phyloP scores from a whole-genome alignment of 2,888 invertebrate species.

The Ephialtes manifestator region DNA sequence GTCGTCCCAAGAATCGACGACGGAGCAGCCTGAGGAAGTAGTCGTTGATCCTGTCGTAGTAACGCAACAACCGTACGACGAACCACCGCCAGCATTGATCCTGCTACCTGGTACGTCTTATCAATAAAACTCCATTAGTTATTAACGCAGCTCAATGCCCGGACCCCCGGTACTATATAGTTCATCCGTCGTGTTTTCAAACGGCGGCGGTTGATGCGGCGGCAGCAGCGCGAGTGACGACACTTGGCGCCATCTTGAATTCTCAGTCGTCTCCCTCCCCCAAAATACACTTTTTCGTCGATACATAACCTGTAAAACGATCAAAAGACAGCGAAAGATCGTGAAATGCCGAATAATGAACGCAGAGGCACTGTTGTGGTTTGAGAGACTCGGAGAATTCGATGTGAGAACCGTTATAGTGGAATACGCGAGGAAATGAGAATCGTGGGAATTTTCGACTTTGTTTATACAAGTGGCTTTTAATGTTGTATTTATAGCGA shows the following conservation, averaged over 20 bases:
- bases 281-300: slow-evolving; percentile 35
- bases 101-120: slow-evolving; percentile 53
- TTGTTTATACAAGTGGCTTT: slow-evolving; percentile 18
- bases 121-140: slow-evolving; percentile 17
- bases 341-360: slow-evolving; percentile 51
- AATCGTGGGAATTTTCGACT: not conserved
- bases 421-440: not conserved
- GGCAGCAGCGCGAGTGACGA: too few relatives aligned
- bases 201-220: slow-evolving; percentile 11
- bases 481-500: slow-evolving; percentile 50
- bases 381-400: slow-evolving; percentile 19
- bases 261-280: slow-evolving; percentile 5
- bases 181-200: slow-evolving; percentile 6
- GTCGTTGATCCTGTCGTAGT: slow-evolving; percentile 16
- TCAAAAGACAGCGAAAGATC: slow-evolving; percentile 32
- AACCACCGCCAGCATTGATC: slow-evolving; percentile 38
- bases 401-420: slow-evolving; percentile 46
- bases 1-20: slow-evolving; percentile 23
- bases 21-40: slow-evolving; percentile 25
- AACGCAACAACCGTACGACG: slow-evolving; percentile 45
- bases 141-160: not conserved
- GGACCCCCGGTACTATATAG: too few relatives aligned
- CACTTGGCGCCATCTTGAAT: slow-evolving; percentile 61
- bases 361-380: not conserved
- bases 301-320: slow-evolving; percentile 66